Percentiles rank a stretch among this genome's conserved stretches.
Evolutionary conservation across 2,113 vertebrate genomes (phyloP).

Genomic region (Gnathonemus echidnorhynchus): DNA sequence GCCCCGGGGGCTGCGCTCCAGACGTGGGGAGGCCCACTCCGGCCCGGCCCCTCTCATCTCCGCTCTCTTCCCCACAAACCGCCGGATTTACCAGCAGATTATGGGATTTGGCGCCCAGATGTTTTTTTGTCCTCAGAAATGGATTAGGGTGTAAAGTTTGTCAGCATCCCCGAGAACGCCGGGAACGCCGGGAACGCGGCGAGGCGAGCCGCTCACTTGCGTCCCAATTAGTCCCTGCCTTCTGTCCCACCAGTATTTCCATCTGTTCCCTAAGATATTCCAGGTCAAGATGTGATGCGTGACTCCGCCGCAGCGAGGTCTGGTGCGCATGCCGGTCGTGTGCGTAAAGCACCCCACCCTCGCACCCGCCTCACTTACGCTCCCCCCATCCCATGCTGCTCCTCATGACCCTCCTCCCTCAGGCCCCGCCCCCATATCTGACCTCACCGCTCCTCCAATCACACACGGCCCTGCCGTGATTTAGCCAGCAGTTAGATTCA

Average conservation of each 20-base stretch:
- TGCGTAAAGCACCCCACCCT: neutral
- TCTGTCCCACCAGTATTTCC: constrained; percentile 68
- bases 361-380: neutral
- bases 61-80: constrained; percentile 96
- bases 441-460: neutral
- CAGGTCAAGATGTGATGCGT: constrained; percentile 62
- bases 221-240: constrained; percentile 72
- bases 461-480: neutral
- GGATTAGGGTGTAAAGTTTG: constrained; percentile 95
- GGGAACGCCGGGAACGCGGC: constrained; percentile 70
- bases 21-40: constrained; percentile 82
- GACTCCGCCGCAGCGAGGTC: constrained; percentile 24
- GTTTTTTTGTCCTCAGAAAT: constrained; percentile 98
- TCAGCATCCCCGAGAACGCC: constrained; percentile 63
- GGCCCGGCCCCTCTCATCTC: constrained; percentile 92
- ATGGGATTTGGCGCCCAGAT: constrained; percentile 96
- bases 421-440: neutral
- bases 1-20: constrained; percentile 49
- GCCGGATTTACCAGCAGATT: constrained; percentile 98
- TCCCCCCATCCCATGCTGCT: neutral
- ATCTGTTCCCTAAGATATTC: constrained; percentile 80
- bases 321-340: neutral
- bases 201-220: constrained; percentile 69
- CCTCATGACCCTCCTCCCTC: neutral
- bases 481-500: neutral